Conservation (phyloP, 2,113 vertebrate genomes). For the Callaeas wilsoni region DNA sequence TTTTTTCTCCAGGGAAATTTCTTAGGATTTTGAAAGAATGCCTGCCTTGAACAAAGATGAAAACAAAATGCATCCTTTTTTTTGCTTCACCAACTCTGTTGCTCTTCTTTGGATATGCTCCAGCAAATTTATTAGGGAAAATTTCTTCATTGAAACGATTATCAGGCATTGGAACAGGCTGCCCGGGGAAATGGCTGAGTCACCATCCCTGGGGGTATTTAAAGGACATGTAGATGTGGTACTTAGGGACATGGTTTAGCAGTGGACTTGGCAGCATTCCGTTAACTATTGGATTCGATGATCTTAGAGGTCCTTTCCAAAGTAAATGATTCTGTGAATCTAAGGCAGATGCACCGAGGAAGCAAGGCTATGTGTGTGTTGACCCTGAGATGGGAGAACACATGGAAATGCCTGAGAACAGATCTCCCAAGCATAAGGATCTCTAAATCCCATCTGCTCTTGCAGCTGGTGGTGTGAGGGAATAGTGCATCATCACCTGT, state of each 20-base stretch:
- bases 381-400: neutral
- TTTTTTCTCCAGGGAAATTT: neutral
- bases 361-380: neutral
- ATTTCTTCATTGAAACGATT: neutral
- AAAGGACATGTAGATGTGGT: neutral
- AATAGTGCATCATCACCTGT: neutral
- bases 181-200: neutral
- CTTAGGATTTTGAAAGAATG: neutral
- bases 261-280: neutral
- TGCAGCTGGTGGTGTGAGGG: neutral
- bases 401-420: neutral
- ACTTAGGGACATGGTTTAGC: neutral
- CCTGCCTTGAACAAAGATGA: neutral
- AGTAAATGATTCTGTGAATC: neutral
- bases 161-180: neutral
- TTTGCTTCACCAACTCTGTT: neutral
- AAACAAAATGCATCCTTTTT: neutral
- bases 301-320: neutral
- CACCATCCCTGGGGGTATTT: neutral
- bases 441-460: neutral
- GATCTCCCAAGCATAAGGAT: neutral
- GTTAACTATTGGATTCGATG: neutral
- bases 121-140: neutral
- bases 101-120: neutral
- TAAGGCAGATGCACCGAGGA: neutral